These are phyloP conservation scores for Thunnus maccoyii DNA, from an alignment of 2,113 vertebrate genomes.

Conservation along the genomic window DNA sequence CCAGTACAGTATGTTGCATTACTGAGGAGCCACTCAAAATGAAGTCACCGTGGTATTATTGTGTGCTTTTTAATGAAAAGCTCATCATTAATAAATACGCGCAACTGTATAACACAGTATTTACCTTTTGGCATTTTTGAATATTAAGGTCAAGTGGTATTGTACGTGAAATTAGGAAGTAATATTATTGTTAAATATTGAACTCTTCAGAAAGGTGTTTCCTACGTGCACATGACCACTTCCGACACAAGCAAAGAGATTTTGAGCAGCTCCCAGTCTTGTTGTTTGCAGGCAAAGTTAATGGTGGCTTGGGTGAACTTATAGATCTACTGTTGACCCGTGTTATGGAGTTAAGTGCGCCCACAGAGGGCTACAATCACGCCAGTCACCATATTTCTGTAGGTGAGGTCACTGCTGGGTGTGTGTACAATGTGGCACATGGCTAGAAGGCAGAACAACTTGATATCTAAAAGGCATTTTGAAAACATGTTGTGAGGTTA, in stretches of 20 bases:
- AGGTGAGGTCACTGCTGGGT: constrained; percentile 65
- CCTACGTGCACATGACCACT: constrained; percentile 7
- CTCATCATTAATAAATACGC: constrained; percentile 64
- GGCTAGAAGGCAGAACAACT: constrained; percentile 70
- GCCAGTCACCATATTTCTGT: constrained; percentile 47
- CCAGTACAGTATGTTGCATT: constrained; percentile 69
- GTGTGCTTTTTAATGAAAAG: constrained; percentile 43
- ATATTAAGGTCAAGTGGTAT: constrained; percentile 43
- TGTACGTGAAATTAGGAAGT: constrained; percentile 14
- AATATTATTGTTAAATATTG: constrained; percentile 18
- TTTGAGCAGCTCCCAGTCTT: constrained; percentile 68
- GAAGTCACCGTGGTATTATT: constrained; percentile 25
- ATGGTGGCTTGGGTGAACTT: constrained; percentile 44
- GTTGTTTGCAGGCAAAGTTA: constrained; percentile 39
- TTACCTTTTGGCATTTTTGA: constrained; percentile 30
- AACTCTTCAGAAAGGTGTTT: constrained; percentile 29
- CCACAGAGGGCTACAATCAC: constrained; percentile 69
- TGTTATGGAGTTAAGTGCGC: constrained; percentile 58
- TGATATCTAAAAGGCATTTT: constrained; percentile 67
- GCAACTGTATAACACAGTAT: constrained; percentile 37
- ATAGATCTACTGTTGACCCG: constrained; percentile 60
- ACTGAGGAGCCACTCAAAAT: constrained; percentile 73
- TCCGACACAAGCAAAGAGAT: constrained; percentile 45
- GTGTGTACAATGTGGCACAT: constrained; percentile 50
- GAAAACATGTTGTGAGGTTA: constrained; percentile 34